Conservation (phyloP, 2,113 vertebrate species). For the Tragelaphus scriptus region DNA sequence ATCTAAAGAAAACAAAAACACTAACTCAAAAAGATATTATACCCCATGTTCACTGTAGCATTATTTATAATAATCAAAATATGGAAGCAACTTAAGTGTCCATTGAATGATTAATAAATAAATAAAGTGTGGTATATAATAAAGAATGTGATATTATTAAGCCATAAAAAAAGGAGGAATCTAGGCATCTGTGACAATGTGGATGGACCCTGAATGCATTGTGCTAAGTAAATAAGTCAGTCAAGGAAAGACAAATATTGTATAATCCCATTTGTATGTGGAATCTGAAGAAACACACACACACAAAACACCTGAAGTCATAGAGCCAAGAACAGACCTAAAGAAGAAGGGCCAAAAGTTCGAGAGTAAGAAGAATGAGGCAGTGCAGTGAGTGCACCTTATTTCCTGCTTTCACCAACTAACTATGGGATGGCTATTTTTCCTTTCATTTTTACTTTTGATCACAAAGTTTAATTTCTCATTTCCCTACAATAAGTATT, state of each 20-base stretch:
- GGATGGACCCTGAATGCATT: background rate
- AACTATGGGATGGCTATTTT: background rate
- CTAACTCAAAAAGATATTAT: background rate
- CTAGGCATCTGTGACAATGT: background rate
- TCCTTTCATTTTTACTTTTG: background rate
- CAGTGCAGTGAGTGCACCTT: conserved; percentile 85
- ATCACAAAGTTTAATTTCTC: background rate
- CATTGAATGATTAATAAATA: background rate
- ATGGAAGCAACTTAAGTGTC: background rate
- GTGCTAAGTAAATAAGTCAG: background rate
- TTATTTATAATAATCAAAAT: background rate
- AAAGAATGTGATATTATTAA: background rate
- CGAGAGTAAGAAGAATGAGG: conserved; percentile 97
- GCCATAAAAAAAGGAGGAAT: background rate
- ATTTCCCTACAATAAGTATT: background rate
- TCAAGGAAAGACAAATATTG: background rate
- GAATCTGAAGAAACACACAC: background rate
- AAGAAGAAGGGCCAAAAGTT: conserved; percentile 99
- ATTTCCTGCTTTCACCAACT: background rate
- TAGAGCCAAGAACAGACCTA: conserved; percentile 62
- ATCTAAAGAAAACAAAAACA: background rate
- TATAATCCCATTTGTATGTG: background rate
- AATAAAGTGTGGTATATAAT: background rate
- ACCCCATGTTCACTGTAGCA: background rate
- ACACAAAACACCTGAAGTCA: background rate